Evolutionary conservation across 2,113 vertebrate species (phyloP), one percentile per base, ranked within the genome.

Genomic region (Charadrius vociferus): DNA sequence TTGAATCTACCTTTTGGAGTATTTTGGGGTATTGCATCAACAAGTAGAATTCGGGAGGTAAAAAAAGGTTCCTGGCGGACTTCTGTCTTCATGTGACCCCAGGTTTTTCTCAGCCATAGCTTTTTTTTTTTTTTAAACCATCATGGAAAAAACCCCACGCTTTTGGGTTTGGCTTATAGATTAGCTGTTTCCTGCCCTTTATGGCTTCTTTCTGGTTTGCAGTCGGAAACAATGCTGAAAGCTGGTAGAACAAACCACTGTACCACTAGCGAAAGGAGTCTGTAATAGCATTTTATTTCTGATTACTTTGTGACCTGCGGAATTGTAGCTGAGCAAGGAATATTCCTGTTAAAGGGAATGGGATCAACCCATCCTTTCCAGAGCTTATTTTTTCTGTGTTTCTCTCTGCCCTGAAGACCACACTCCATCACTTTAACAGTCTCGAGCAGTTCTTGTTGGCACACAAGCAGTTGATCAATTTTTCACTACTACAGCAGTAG

Each of bases 141-240:
- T 41, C 36, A 18, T 47, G 83, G 50, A 49, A 68, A 63, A 58
- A 52, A 19, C n/a, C n/a, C n/a, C 14, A 18, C 14, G 3, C 29
- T 52, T 63, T 32, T 88, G 63, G 45, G 68, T 82, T 94, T 94
- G 61, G 39, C 9, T 55, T 66, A 27, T 24, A 85, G 62, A 43
- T 87, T 52, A 80, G 59, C 74, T 67, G 26, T 70, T 96, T 90
- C 89, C 94, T 96, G 84, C 53, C 17, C 45, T 94, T 95, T 81
- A 67, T 91, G 61, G 34, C 14, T 95, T 65, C 41, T 86, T 70
- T 95, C 86, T 93, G 62, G 36, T 83, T 77, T 93, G 71, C 23
- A 74, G 24, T 41, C 0, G 1, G 84, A 94, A 95, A 37, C n/a
- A 39, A 27, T 32, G 45, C 37, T 56, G 86, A 85, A 70, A 87